phyloP scores from a whole-genome alignment of 2,888 invertebrate species.

The Strigamia maritima region DNA sequence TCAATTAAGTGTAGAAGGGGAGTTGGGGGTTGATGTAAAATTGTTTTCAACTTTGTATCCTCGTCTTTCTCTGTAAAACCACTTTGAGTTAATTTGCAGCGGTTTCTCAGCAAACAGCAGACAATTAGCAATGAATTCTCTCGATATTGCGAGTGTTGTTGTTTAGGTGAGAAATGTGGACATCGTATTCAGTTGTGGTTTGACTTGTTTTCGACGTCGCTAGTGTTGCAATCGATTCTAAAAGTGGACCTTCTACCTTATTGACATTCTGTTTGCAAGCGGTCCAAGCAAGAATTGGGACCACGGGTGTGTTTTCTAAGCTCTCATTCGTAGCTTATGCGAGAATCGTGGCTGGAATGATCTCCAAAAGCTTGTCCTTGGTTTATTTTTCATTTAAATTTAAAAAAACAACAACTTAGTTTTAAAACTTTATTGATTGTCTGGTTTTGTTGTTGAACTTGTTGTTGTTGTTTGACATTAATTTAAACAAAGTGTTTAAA shows the following conservation, averaged over 20 bases:
- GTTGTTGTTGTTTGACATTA: background rate
- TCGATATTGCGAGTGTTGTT: slow-evolving; percentile 18
- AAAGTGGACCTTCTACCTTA: background rate
- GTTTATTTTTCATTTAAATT: background rate
- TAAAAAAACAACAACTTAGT: background rate
- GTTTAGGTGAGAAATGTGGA: slow-evolving; percentile 22
- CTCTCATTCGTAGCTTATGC: slow-evolving; percentile 25
- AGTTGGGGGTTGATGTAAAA: background rate
- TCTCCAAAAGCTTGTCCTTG: background rate
- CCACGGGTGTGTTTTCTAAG: slow-evolving; percentile 16
- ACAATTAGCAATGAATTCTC: slow-evolving; percentile 34
- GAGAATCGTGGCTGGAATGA: slow-evolving; percentile 9
- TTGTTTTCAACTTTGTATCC: slow-evolving; percentile 25
- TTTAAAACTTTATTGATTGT: background rate
- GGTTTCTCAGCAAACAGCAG: slow-evolving; percentile 14
- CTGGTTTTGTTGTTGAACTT: background rate
- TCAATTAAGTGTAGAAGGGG: background rate
- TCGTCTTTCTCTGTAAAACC: background rate
- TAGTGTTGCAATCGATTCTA: slow-evolving; percentile 6
- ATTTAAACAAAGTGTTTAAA: too few relatives aligned
- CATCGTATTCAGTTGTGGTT: slow-evolving; percentile 12
- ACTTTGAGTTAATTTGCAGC: slow-evolving; percentile 15
- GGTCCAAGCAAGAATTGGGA: slow-evolving; percentile 11
- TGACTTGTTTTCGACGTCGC: slow-evolving; percentile 7
- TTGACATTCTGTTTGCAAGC: background rate